A percentile compares a stretch with the other conserved stretches of the same genome.
Evolutionary conservation across 2,797 vertebrate genomes (phyloP).

Genomic region (Pagetopsis macropterus): DNA sequence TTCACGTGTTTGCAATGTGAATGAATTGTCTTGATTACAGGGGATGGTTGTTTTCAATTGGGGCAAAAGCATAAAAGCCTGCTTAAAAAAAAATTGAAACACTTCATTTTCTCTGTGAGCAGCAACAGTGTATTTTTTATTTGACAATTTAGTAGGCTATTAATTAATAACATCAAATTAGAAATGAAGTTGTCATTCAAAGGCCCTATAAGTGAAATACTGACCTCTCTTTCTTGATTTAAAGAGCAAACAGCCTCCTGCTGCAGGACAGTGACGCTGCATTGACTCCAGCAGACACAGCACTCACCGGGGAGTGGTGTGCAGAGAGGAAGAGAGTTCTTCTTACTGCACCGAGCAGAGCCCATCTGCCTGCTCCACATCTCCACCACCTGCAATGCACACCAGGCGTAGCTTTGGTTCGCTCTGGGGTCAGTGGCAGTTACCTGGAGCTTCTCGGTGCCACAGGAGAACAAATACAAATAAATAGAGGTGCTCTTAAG

Average conservation of each 20-base stretch:
- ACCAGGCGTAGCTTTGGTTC: conserved; percentile 59
- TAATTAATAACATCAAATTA: not conserved
- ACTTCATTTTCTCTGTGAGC: not conserved
- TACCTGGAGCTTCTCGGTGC: conserved; percentile 71
- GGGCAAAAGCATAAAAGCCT: not conserved
- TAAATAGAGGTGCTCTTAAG: conserved; percentile 78
- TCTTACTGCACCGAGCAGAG: conserved; percentile 43
- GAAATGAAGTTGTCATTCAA: not conserved
- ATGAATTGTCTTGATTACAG: not conserved
- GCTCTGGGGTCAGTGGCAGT: conserved; percentile 69
- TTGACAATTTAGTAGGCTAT: not conserved
- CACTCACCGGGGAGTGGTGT: conserved; percentile 5
- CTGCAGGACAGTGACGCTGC: not conserved
- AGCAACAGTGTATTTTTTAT: not conserved
- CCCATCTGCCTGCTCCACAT: conserved; percentile 40
- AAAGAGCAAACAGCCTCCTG: conserved; percentile 23
- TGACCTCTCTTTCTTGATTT: conserved; percentile 13
- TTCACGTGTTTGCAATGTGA: too few species aligned
- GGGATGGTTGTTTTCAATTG: not conserved
- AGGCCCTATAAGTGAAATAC: not conserved
- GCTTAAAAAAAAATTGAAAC: not conserved
- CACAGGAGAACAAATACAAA: conserved; percentile 76
- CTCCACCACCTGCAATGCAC: conserved; percentile 76
- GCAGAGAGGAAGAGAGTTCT: conserved; percentile 25
- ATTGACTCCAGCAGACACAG: conserved; percentile 18